Conservation (phyloP, 2,797 vertebrate genomes). For the Acanthurus lineatus region DNA sequence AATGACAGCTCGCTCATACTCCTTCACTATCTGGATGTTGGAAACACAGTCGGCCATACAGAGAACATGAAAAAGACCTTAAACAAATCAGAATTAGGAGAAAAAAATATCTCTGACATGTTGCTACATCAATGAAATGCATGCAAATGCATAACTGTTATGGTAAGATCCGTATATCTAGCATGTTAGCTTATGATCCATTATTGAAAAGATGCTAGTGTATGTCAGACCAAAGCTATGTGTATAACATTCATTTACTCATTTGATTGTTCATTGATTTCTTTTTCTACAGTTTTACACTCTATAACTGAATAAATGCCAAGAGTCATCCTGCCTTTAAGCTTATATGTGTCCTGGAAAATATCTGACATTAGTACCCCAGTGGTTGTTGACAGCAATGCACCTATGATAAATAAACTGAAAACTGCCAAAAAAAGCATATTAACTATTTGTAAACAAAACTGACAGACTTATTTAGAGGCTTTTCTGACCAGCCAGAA, state of each 20-base stretch:
- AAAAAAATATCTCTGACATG: neutral
- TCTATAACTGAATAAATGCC: too few species aligned
- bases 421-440: neutral
- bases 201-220: neutral
- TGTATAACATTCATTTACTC: neutral
- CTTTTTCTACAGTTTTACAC: neutral
- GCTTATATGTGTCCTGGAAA: neutral
- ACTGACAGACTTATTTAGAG: neutral
- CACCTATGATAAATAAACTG: neutral
- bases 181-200: too few species aligned
- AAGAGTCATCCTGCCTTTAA: neutral
- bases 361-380: neutral
- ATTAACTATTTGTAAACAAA: neutral
- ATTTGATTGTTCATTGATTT: neutral
- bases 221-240: neutral
- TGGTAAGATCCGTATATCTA: neutral
- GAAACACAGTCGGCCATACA: slow-evolving; percentile 12
- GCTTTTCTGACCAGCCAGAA: neutral
- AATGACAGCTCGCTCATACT: slow-evolving; percentile 87
- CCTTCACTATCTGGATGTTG: slow-evolving; percentile 81
- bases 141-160: neutral
- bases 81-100: neutral
- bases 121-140: neutral
- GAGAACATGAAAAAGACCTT: neutral
- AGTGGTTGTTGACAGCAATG: neutral